A percentile compares a stretch with the other conserved stretches of the same genome.
These are phyloP conservation scores for Eubasilissa splendida DNA, from an alignment of 2,888 invertebrate species.

Conservation along the genomic window DNA sequence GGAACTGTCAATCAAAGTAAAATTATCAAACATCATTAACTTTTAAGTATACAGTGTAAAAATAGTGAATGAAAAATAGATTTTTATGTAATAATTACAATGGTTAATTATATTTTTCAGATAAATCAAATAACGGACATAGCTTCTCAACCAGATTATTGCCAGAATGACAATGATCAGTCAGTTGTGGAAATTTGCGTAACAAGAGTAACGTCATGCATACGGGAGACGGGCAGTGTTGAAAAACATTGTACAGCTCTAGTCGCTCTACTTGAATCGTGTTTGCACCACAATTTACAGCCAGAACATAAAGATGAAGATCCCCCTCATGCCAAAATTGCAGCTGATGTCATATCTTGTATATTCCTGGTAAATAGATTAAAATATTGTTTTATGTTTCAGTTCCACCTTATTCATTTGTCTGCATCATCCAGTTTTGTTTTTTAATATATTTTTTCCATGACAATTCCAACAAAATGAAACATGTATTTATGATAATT, in stretches of 20 bases:
- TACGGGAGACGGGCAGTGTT: conserved; percentile 90
- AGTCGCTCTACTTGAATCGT: conserved; percentile 89
- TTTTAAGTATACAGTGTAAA: too few species aligned
- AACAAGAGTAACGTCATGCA: conserved; percentile 90
- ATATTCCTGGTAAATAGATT: conserved; percentile 84
- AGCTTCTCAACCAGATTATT: conserved; percentile 86
- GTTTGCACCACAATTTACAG: conserved; percentile 90
- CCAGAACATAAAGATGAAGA: conserved; percentile 85
- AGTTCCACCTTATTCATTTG: neutral
- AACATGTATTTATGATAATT: too few species aligned
- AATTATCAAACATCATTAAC: too few species aligned
- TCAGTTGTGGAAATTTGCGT: conserved; percentile 96
- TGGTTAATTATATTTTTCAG: conserved; percentile 65
- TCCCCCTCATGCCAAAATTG: conserved; percentile 96
- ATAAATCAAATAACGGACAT: conserved; percentile 85
- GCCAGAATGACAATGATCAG: conserved; percentile 91
- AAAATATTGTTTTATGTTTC: neutral
- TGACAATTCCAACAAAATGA: too few species aligned
- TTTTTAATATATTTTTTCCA: neutral
- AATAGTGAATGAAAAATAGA: neutral
- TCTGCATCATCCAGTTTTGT: neutral
- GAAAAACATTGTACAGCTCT: conserved; percentile 89
- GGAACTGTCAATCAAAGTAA: too few species aligned
- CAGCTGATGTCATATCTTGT: conserved; percentile 94
- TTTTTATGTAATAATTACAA: neutral